Evolutionary conservation across 2,797 vertebrate genomes (phyloP).

Genomic region (Betta splendens): DNA sequence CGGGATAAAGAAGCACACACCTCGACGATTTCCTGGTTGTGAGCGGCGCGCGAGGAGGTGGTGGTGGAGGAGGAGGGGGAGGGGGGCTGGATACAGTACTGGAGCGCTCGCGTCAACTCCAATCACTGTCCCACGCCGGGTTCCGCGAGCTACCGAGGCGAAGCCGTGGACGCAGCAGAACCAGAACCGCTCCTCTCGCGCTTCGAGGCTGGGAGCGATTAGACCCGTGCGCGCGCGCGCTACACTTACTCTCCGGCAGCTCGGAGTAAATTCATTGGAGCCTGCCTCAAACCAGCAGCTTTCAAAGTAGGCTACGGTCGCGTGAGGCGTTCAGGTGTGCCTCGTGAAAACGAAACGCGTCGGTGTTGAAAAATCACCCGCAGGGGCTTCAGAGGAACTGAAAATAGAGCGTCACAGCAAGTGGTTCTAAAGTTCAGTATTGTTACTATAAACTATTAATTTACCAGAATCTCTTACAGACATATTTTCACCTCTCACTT

Average conservation of each 20-base stretch:
- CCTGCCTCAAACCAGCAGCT: constrained; percentile 73
- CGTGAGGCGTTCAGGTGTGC: constrained; percentile 37
- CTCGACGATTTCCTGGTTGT: constrained; percentile 87
- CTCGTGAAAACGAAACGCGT: constrained; percentile 6
- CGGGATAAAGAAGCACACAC: constrained; percentile 77
- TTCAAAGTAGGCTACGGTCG: constrained; percentile 71
- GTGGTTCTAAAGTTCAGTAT: neutral
- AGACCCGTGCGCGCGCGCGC: constrained; percentile 11
- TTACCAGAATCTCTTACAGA: no score
- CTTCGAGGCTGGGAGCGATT: constrained; percentile 7
- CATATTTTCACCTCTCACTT: no score
- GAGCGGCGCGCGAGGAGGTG: constrained; percentile 62
- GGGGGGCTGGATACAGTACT: constrained; percentile 73
- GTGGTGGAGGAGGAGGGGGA: constrained; percentile 24
- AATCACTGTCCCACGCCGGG: constrained; percentile 74
- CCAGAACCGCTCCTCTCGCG: constrained; percentile 25
- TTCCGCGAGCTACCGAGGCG: constrained; percentile 21
- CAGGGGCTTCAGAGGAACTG: neutral
- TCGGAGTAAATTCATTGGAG: constrained; percentile 56
- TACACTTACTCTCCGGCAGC: constrained; percentile 39
- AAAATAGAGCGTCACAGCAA: neutral
- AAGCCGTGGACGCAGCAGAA: neutral
- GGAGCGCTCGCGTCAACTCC: constrained; percentile 83
- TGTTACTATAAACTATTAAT: no score
- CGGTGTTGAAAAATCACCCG: neutral